phyloP scores from a whole-genome alignment of 2,888 invertebrate species.

The Euproctis similis region DNA sequence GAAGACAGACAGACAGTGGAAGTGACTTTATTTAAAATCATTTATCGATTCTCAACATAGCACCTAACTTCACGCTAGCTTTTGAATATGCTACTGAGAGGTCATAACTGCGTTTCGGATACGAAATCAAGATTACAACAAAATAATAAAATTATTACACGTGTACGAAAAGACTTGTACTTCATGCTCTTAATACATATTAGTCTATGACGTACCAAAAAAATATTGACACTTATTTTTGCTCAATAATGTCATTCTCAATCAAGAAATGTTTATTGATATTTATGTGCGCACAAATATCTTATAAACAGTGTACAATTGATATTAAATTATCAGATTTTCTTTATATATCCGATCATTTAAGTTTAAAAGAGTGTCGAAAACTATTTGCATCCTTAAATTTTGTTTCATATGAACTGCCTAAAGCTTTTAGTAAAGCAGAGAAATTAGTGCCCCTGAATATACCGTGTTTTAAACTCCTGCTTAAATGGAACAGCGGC shows the following conservation, averaged over 20 bases:
- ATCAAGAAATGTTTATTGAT: conserved; percentile 32
- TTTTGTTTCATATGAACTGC: conserved; percentile 46
- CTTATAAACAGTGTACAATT: conserved; percentile 32
- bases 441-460: conserved; percentile 64
- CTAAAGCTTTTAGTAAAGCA: conserved; percentile 21
- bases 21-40: no score
- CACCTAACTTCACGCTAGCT: no score
- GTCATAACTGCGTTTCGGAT: no score
- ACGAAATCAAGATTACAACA: no score
- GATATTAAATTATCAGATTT: conserved; percentile 41
- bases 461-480: conserved; percentile 70
- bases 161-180: no score
- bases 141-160: no score
- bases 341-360: conserved; percentile 71
- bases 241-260: not conserved
- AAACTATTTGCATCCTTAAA: conserved; percentile 75
- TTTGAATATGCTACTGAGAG: no score
- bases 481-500: conserved; percentile 75
- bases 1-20: no score
- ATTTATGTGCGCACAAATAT: conserved; percentile 18
- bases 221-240: not conserved
- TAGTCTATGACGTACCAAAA: no score
- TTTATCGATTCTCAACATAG: no score
- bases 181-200: no score
- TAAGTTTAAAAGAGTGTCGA: conserved; percentile 75